Evolutionary conservation across 2,888 invertebrate genomes (phyloP).

Genomic region (Diaperis boleti): DNA sequence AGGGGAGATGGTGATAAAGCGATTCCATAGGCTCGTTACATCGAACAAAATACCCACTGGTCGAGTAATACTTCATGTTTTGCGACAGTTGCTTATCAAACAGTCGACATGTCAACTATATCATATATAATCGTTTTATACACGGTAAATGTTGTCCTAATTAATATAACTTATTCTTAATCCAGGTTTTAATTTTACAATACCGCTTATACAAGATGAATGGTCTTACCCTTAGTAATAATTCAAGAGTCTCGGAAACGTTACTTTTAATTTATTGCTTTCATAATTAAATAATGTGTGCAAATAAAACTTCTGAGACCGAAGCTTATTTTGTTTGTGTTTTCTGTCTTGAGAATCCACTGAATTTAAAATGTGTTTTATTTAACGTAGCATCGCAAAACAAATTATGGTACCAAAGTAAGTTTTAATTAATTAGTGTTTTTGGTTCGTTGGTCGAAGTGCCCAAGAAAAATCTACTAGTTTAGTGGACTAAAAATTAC

Average conservation of each 20-base stretch:
- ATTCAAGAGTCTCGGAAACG: too few relatives aligned
- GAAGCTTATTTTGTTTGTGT: neutral
- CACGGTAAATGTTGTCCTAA: neutral
- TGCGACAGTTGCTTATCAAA: slow-evolving; percentile 32
- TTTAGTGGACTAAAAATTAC: slow-evolving; percentile 12
- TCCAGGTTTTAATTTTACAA: too few relatives aligned
- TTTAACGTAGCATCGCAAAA: too few relatives aligned
- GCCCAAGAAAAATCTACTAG: slow-evolving; percentile 10
- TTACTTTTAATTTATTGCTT: neutral
- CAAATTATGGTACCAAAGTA: too few relatives aligned
- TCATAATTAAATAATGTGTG: neutral
- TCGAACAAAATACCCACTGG: slow-evolving; percentile 19
- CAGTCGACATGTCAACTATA: slow-evolving; percentile 22
- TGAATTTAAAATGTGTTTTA: too few relatives aligned
- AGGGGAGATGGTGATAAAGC: slow-evolving; percentile 30
- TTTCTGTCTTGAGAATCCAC: too few relatives aligned
- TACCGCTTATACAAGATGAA: too few relatives aligned
- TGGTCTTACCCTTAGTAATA: too few relatives aligned
- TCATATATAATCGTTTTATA: slow-evolving; percentile 10
- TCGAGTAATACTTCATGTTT: slow-evolving; percentile 22
- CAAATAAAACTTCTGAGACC: too few relatives aligned
- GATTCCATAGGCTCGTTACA: slow-evolving; percentile 21
- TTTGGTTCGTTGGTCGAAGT: neutral
- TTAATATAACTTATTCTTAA: slow-evolving; percentile 9
- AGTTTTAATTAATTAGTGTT: too few relatives aligned